phyloP scores from a whole-genome alignment of 2,113 vertebrate genomes.

The Dryoscopus gambensis region DNA sequence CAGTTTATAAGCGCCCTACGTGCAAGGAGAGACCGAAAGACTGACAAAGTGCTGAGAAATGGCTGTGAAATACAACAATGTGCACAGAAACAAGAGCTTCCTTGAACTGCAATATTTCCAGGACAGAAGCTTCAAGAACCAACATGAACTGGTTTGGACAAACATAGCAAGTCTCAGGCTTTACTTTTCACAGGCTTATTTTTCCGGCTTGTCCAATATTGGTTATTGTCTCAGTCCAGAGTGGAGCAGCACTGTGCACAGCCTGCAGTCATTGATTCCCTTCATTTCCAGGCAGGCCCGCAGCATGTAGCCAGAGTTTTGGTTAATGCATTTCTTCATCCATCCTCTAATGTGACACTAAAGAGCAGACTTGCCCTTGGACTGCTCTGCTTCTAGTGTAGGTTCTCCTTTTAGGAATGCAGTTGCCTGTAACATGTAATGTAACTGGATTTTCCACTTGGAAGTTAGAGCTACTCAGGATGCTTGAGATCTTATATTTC shows the following conservation, averaged over 20 bases:
- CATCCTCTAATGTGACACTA: not conserved
- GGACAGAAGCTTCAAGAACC: not conserved
- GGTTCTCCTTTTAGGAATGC: not conserved
- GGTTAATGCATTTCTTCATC: not conserved
- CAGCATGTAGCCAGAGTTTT: not conserved
- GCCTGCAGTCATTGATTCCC: not conserved
- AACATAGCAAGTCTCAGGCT: not conserved
- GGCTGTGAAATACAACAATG: not conserved
- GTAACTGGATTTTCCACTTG: not conserved
- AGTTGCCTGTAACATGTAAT: not conserved
- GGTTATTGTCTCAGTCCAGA: not conserved
- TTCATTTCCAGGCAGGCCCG: not conserved
- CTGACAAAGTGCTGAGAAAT: not conserved
- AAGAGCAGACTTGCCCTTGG: not conserved
- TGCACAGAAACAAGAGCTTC: not conserved
- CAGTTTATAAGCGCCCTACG: not conserved
- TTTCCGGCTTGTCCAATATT: not conserved
- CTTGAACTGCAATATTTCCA: not conserved
- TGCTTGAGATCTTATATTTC: not conserved
- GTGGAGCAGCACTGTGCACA: rapidly evolving
- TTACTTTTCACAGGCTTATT: not conserved
- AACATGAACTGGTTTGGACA: not conserved
- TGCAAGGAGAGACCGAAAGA: not conserved
- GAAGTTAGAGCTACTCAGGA: not conserved
- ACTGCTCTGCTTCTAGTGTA: not conserved